These are phyloP conservation scores for Notospermus geniculatus DNA, from an alignment of 1,140 invertebrate genomes.

Conservation along the genomic window DNA sequence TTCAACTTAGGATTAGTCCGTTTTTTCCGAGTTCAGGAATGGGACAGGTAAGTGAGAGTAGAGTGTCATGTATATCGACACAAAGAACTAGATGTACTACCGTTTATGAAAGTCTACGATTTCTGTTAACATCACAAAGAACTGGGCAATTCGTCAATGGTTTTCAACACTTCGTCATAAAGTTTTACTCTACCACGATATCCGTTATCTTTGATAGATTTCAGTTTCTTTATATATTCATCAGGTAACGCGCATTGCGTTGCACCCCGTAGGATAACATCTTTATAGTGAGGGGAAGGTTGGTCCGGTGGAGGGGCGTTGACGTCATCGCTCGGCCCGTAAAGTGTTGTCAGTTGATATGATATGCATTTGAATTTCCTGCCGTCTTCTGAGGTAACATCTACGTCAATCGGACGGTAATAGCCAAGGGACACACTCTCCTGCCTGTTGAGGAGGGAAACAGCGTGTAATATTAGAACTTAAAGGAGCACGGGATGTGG, in stretches of 20 bases:
- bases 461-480: too few species aligned
- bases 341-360: conserved; percentile 64
- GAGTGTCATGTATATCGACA: too few species aligned
- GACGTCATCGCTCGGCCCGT: conserved; percentile 59
- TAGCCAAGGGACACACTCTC: conserved; percentile 63
- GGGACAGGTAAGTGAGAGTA: too few species aligned
- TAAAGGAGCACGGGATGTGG: too few species aligned
- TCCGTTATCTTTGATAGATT: conserved; percentile 67
- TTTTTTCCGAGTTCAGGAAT: too few species aligned
- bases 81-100: too few species aligned
- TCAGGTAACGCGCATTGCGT: conserved; percentile 67
- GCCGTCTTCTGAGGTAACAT: conserved; percentile 59
- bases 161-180: conserved; percentile 26
- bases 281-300: conserved; percentile 71
- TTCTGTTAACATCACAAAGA: too few species aligned
- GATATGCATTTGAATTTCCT: conserved; percentile 62
- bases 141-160: background rate
- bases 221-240: conserved; percentile 66
- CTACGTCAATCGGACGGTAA: conserved; percentile 66
- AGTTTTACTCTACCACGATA: conserved; percentile 59
- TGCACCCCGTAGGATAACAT: conserved; percentile 65
- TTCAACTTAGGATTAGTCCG: too few species aligned
- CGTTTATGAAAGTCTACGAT: too few species aligned
- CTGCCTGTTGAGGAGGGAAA: conserved; percentile 61
- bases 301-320: too few species aligned